Evolutionary conservation across 2,797 vertebrate species (phyloP), one percentile per base, ranked within the genome.

Genomic region (Remorina albescens): DNA sequence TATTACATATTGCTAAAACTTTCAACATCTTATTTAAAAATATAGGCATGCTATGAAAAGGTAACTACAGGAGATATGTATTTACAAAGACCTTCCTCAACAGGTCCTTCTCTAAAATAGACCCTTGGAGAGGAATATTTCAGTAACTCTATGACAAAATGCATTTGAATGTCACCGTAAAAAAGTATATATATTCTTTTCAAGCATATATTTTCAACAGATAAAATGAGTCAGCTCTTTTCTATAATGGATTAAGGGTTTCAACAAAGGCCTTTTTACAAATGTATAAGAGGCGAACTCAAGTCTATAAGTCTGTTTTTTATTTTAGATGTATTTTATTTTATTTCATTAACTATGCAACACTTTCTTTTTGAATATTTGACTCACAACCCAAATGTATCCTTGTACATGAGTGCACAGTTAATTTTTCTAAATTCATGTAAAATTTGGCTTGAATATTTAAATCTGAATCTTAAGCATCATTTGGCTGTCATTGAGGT

Each of bases 171-270:
- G 81, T 89, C 85, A 84, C 82, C 18, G 89, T 89, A 90, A 86
- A 92, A 95, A 95, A 95, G 94, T n/a, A n/a, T n/a, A n/a, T n/a
- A 95, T 93, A 93, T 34, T 19, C 9, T 46, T 91, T 91, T 63
- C 49, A 39, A 34, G 71, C 76, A 72, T 2, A 50, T 15, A 16
- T 16, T 18, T 19, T 42, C 18, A 42, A 6, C 37, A 39, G 37
- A 39, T 15, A 42, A 3, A 16, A 13, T 3, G 16, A 46, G n/a
- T 21, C 44, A 47, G n/a, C 19, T 21, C 21, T 47, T 10, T 11
- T 39, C 3, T 13, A 39, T 39, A 13, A 15, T 21, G 44, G n/a
- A 7, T 18, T 6, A 42, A 42, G 41, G 41, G 41, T 42, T 42
- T 42, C 41, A 42, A 42, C 41, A 42, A 42, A 42, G 16, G 3